Evolutionary conservation across 2,888 invertebrate genomes (phyloP).

Genomic region (Mystacides longicornis): DNA sequence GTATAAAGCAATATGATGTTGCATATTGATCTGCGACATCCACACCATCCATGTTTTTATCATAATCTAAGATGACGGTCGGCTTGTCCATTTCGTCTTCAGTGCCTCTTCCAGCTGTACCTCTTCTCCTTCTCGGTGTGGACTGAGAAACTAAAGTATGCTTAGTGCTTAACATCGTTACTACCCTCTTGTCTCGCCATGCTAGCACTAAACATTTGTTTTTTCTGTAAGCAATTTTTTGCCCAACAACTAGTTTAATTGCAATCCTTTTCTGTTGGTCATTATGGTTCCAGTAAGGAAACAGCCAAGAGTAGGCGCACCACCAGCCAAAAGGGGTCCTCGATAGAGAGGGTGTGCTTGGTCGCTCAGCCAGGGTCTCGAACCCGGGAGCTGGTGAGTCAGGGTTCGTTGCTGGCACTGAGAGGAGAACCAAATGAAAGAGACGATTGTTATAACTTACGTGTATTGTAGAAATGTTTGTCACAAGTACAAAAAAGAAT

Average conservation of each 20-base stretch:
- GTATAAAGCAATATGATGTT: background rate
- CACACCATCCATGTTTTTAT: background rate
- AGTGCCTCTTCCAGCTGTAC: background rate
- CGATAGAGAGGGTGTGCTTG: too few species aligned
- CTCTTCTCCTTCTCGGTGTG: background rate
- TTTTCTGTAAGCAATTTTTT: slow-evolving; percentile 3
- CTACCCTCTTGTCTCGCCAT: background rate
- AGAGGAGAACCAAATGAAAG: too few species aligned
- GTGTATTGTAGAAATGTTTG: too few species aligned
- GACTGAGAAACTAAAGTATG: background rate
- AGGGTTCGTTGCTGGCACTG: too few species aligned
- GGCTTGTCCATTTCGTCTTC: background rate
- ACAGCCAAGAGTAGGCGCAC: too few species aligned
- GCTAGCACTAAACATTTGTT: background rate
- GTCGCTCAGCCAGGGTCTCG: too few species aligned
- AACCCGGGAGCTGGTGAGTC: too few species aligned
- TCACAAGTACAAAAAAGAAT: too few species aligned
- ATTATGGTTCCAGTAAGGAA: slow-evolving; percentile 6
- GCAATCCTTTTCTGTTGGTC: slow-evolving; percentile 2
- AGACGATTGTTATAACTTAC: too few species aligned
- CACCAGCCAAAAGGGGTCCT: too few species aligned
- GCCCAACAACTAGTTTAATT: background rate
- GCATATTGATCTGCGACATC: background rate
- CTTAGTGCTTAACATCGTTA: slow-evolving; percentile 2
- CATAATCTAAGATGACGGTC: background rate